Evolutionary conservation across 2,113 vertebrate genomes (phyloP).

Genomic region (Terrapene triunguis): DNA sequence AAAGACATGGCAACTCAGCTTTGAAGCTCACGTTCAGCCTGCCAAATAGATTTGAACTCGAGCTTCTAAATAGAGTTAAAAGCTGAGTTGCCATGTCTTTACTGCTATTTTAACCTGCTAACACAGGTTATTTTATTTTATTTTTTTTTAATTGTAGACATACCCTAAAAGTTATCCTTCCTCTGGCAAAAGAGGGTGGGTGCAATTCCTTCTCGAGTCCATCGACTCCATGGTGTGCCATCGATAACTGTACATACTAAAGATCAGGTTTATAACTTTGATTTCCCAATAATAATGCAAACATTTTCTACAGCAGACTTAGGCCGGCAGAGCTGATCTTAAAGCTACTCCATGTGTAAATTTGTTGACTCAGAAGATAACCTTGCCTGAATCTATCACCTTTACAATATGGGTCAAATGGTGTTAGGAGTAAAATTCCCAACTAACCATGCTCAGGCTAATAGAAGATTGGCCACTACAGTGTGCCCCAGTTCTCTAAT

Average conservation of each 20-base stretch:
- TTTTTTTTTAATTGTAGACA: not conserved
- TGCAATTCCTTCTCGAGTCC: not conserved
- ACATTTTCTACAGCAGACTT: not conserved
- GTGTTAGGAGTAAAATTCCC: constrained; percentile 9
- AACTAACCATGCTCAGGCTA: accelerated
- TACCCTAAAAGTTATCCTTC: not conserved
- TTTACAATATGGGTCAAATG: not conserved
- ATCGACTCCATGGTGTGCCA: not conserved
- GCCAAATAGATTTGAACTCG: not conserved
- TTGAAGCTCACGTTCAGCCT: not conserved
- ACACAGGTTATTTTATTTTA: not conserved
- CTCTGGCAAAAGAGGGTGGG: not conserved
- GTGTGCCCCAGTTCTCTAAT: not conserved
- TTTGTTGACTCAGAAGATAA: not conserved
- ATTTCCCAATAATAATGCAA: not conserved
- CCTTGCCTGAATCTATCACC: not conserved
- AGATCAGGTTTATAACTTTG: not conserved
- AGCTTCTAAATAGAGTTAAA: not conserved
- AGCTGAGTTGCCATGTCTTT: not conserved
- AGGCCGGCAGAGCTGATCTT: not conserved
- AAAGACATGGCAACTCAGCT: not conserved
- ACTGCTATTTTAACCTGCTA: not conserved
- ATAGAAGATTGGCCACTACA: not conserved
- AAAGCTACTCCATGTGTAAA: not conserved
- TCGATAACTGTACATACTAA: not conserved